phyloP scores from a whole-genome alignment of 2,797 vertebrate species.

The Lepus townsendii region DNA sequence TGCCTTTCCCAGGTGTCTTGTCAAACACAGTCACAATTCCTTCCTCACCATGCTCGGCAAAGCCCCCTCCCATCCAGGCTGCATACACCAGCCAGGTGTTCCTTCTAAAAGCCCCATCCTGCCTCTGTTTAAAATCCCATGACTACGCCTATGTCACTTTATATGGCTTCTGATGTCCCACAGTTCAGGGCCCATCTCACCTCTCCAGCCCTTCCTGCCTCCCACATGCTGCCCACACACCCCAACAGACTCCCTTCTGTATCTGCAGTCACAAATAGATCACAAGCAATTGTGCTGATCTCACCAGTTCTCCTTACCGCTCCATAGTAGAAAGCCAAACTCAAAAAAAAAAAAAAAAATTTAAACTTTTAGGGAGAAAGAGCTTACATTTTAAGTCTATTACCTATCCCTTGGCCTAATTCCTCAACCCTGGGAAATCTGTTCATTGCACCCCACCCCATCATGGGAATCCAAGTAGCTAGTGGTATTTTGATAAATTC shows the following conservation, averaged over 20 bases:
- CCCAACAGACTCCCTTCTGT: neutral
- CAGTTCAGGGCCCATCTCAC: neutral
- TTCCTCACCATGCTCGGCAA: neutral
- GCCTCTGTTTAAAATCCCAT: neutral
- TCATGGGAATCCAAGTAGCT: neutral
- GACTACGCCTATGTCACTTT: rapidly evolving
- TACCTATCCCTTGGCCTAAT: neutral
- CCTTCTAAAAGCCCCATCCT: neutral
- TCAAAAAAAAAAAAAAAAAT: neutral
- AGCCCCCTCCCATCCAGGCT: neutral
- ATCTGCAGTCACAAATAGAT: neutral
- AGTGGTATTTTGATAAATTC: neutral
- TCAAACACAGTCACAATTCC: neutral
- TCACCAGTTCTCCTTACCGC: neutral
- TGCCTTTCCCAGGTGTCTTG: conserved; percentile 3
- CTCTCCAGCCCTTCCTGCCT: neutral
- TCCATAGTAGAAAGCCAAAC: neutral
- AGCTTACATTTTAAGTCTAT: neutral
- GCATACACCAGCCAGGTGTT: neutral
- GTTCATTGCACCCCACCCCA: neutral
- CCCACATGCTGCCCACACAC: too few relatives aligned
- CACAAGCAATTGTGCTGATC: neutral
- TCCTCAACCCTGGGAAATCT: neutral
- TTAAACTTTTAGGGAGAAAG: neutral
- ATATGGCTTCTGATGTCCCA: too few relatives aligned